A percentile compares a stretch with the other conserved stretches of the same genome.
Conservation (phyloP, 2,888 invertebrate genomes). For the Zonitis immaculata region DNA sequence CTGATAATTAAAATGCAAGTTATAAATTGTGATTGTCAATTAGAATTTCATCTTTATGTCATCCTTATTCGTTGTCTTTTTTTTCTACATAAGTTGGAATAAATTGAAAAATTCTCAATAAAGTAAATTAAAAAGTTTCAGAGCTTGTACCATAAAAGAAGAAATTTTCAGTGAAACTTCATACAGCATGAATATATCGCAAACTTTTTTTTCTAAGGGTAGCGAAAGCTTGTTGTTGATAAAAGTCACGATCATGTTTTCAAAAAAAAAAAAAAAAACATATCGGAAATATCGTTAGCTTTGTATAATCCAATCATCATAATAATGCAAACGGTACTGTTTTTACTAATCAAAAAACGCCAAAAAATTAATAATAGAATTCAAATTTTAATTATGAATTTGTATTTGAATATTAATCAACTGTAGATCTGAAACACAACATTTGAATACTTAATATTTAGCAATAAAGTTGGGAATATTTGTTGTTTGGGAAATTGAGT, state of each 20-base stretch:
- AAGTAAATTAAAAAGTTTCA: background rate
- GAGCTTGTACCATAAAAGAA: background rate
- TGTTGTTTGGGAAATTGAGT: too few species aligned
- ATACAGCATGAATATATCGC: background rate
- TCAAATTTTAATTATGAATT: too few species aligned
- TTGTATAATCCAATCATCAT: background rate
- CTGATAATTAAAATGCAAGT: background rate
- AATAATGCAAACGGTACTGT: background rate
- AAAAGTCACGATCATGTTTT: background rate
- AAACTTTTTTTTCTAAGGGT: background rate
- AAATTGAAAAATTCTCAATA: conserved; percentile 1
- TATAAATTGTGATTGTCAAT: background rate
- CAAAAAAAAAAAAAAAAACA: background rate
- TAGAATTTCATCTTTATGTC: background rate
- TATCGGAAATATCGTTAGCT: background rate
- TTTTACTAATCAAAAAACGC: background rate
- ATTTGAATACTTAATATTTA: too few species aligned
- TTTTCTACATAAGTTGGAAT: background rate
- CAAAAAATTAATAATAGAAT: background rate
- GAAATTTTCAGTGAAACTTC: background rate
- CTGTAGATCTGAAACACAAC: too few species aligned
- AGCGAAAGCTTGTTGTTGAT: background rate
- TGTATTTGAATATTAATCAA: too few species aligned
- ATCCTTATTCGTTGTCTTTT: too few species aligned
- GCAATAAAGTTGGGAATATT: too few species aligned